A percentile compares a stretch with the other conserved stretches of the same genome.
Evolutionary conservation across 2,888 invertebrate species (phyloP).

Genomic region (Dicranocentrus wangi): DNA sequence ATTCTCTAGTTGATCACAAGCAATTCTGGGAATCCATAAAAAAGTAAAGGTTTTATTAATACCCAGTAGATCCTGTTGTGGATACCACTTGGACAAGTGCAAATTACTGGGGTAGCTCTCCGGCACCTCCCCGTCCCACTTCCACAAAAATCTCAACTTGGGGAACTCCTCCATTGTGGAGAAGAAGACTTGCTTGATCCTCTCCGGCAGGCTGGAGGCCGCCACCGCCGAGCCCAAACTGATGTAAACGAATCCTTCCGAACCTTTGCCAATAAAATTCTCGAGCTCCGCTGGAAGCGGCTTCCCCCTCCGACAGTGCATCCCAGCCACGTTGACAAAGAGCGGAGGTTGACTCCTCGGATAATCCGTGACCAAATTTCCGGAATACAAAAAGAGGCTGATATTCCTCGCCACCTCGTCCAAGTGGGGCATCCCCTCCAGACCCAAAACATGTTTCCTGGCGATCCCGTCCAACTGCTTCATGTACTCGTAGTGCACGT

Average conservation of each 20-base stretch:
- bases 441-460: background rate
- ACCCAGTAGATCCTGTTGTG: constrained; percentile 72
- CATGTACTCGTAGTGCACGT: constrained; percentile 17
- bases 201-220: constrained; percentile 9
- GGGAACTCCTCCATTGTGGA: constrained; percentile 49
- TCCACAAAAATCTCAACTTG: constrained; percentile 69
- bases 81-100: constrained; percentile 68
- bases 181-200: constrained; percentile 59
- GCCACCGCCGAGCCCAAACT: constrained; percentile 59
- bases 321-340: constrained; percentile 18
- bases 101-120: constrained; percentile 70
- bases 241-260: constrained; percentile 68
- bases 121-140: constrained; percentile 67
- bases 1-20: background rate
- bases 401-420: constrained; percentile 3
- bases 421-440: background rate
- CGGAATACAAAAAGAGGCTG: background rate
- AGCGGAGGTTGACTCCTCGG: background rate
- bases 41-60: background rate
- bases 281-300: background rate
- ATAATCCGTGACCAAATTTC: constrained; percentile 21
- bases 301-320: background rate
- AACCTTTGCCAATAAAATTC: background rate
- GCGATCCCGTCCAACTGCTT: background rate
- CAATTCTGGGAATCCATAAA: background rate